phyloP scores from a whole-genome alignment of 2,797 vertebrate species.

The Vultur gryphus region DNA sequence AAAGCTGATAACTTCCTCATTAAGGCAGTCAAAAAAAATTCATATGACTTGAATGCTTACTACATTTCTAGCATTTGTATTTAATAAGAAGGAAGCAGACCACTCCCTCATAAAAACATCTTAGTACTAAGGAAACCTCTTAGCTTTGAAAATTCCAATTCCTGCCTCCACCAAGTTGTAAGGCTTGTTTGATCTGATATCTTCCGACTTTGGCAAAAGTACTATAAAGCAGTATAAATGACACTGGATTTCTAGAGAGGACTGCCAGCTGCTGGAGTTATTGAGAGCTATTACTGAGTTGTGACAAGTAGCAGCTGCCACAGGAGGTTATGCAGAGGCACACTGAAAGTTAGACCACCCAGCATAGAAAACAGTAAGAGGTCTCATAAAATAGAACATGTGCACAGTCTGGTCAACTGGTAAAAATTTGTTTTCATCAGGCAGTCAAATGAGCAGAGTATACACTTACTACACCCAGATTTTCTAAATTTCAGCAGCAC shows the following conservation, averaged over 20 bases:
- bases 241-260: background rate
- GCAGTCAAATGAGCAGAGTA: background rate
- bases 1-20: background rate
- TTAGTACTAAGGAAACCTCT: background rate
- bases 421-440: background rate
- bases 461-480: background rate
- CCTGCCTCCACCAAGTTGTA: background rate
- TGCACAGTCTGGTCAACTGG: too few species aligned
- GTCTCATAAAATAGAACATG: rapidly evolving
- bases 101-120: background rate
- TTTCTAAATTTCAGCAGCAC: background rate
- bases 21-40: background rate
- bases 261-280: background rate
- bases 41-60: background rate
- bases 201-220: background rate
- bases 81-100: background rate
- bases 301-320: background rate
- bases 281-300: background rate
- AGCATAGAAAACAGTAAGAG: background rate
- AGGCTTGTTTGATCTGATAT: background rate
- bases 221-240: background rate
- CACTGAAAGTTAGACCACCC: background rate
- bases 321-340: background rate
- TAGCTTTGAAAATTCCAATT: background rate
- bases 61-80: background rate